A percentile compares a stretch with the other conserved stretches of the same genome.
Evolutionary conservation across 2,888 invertebrate species (phyloP).

Genomic region (Embidobia sp.): DNA sequence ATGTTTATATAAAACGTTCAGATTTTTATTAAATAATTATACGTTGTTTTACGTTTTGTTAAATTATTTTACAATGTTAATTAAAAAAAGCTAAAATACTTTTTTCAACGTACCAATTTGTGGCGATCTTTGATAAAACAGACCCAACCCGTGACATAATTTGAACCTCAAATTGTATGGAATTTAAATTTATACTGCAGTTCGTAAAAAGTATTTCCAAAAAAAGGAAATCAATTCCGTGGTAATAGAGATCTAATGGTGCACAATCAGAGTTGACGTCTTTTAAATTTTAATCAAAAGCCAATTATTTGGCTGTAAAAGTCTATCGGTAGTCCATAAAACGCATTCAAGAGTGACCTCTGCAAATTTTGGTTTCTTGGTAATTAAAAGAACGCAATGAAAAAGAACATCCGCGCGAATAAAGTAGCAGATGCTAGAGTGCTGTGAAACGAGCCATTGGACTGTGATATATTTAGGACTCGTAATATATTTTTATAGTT

Average conservation of each 20-base stretch:
- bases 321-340: conserved; percentile 44
- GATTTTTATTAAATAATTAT: no score
- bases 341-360: conserved; percentile 20
- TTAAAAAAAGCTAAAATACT: no score
- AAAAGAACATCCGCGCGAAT: conserved; percentile 48
- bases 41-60: no score
- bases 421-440: conserved; percentile 56
- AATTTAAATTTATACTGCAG: no score
- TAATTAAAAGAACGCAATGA: conserved; percentile 54
- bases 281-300: conserved; percentile 32
- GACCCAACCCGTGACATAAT: no score
- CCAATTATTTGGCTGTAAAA: conserved; percentile 31
- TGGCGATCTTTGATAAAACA: no score
- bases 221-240: neutral
- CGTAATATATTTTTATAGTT: conserved; percentile 70
- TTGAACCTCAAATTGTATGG: no score
- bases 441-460: conserved; percentile 55
- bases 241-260: conserved; percentile 4
- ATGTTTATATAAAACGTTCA: no score
- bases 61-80: no score
- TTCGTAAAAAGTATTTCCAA: no score
- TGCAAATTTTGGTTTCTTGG: conserved; percentile 34
- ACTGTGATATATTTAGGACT: conserved; percentile 65
- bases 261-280: neutral
- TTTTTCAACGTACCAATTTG: no score